A percentile compares a stretch with the other conserved stretches of the same genome.
Conservation (phyloP, 2,113 vertebrate genomes). For the Brachyhypopomus occidentalis region DNA sequence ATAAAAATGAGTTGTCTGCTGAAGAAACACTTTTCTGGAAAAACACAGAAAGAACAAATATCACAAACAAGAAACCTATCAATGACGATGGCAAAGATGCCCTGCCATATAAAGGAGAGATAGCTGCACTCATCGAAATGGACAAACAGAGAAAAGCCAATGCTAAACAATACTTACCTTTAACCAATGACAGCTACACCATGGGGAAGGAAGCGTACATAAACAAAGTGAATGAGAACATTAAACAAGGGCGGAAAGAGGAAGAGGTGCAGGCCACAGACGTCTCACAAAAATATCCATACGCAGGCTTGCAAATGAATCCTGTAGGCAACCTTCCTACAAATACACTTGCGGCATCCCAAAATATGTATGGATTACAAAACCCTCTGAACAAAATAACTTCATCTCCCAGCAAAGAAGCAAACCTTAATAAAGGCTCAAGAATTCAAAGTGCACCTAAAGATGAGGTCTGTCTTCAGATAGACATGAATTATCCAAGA, state of each 20-base stretch:
- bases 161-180: constrained; percentile 48
- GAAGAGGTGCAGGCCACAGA: constrained; percentile 31
- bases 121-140: constrained; percentile 57
- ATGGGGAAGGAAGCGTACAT: constrained; percentile 41
- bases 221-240: constrained; percentile 47
- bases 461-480: constrained; percentile 1
- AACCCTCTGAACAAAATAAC: constrained; percentile 1
- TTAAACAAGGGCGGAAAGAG: constrained; percentile 36
- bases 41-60: constrained; percentile 39
- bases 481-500: background rate
- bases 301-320: background rate
- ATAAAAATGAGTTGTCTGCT: constrained; percentile 56
- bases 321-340: background rate
- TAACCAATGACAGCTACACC: constrained; percentile 34
- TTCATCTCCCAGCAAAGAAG: background rate
- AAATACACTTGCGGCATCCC: constrained; percentile 17
- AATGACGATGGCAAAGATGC: constrained; percentile 30
- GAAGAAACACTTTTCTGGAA: constrained; percentile 55
- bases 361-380: constrained; percentile 16
- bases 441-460: constrained; percentile 9
- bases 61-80: constrained; percentile 54
- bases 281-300: constrained; percentile 1
- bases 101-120: constrained; percentile 62
- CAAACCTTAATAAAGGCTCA: background rate
- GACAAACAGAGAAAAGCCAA: constrained; percentile 56